These are phyloP conservation scores for Sciurus vulgaris DNA, from an alignment of 2,797 vertebrate genomes.

Conservation along the genomic window DNA sequence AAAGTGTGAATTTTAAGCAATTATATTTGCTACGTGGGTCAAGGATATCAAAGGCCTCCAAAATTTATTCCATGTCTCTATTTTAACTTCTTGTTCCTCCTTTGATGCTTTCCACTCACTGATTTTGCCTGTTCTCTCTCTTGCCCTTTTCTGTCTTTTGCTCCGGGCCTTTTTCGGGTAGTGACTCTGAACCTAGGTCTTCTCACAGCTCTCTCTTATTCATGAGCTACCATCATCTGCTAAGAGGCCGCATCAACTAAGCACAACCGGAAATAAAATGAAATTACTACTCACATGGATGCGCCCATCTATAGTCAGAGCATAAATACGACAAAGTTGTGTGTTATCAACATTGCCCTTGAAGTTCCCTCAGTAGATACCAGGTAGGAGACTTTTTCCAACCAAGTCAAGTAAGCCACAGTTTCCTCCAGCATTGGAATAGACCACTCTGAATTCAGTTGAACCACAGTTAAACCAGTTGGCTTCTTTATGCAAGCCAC, in stretches of 20 bases:
- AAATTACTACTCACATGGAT: neutral
- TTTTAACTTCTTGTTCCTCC: neutral
- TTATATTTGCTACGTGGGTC: neutral
- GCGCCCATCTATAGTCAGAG: neutral
- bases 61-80: conserved; percentile 12
- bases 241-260: neutral
- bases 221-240: neutral
- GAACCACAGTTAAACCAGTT: neutral
- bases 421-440: neutral
- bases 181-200: neutral
- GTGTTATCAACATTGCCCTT: neutral
- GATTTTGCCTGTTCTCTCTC: neutral
- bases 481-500: neutral
- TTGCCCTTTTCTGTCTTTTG: neutral
- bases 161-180: neutral
- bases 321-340: neutral
- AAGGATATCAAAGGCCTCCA: neutral
- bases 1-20: conserved; percentile 19
- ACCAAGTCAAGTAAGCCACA: neutral
- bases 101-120: neutral
- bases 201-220: neutral
- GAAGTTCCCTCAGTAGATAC: neutral
- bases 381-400: neutral
- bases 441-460: neutral
- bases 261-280: neutral